Percentiles rank a stretch among this genome's conserved stretches.
phyloP scores from a whole-genome alignment of 2,113 vertebrate species.

The Trematocara variabile region DNA sequence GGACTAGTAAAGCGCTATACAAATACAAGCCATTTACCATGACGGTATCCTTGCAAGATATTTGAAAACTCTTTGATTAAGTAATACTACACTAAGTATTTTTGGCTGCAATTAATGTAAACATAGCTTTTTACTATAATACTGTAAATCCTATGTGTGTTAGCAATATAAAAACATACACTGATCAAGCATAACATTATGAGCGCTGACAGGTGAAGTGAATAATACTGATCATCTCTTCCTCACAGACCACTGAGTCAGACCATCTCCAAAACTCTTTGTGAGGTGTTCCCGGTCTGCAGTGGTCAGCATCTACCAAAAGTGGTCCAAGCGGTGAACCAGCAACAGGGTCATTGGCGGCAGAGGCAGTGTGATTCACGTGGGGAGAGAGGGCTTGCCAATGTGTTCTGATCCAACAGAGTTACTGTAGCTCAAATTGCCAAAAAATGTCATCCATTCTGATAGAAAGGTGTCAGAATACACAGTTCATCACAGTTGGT shows the following conservation, averaged over 20 bases:
- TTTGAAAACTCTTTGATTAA: background rate
- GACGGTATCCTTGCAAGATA: background rate
- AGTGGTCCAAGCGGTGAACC: background rate
- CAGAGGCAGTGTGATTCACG: background rate
- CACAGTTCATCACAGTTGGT: background rate
- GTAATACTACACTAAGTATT: background rate
- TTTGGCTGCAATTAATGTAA: background rate
- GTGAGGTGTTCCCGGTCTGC: background rate
- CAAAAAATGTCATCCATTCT: background rate
- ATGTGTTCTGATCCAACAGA: background rate
- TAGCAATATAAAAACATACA: background rate
- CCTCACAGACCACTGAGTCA: background rate
- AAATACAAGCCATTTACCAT: too few relatives aligned
- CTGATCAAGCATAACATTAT: background rate
- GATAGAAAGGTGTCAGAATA: background rate
- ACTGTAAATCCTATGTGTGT: background rate
- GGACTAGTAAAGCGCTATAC: too few relatives aligned
- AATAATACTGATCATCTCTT: background rate
- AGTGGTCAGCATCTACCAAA: background rate
- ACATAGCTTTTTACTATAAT: background rate
- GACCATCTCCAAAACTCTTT: background rate
- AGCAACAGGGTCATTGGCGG: background rate
- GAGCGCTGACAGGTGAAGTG: background rate
- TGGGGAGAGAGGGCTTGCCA: background rate
- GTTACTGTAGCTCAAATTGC: background rate